These are phyloP conservation scores for Melanotaenia trifasciata DNA, from an alignment of 2,797 vertebrate species.

Conservation along the genomic window DNA sequence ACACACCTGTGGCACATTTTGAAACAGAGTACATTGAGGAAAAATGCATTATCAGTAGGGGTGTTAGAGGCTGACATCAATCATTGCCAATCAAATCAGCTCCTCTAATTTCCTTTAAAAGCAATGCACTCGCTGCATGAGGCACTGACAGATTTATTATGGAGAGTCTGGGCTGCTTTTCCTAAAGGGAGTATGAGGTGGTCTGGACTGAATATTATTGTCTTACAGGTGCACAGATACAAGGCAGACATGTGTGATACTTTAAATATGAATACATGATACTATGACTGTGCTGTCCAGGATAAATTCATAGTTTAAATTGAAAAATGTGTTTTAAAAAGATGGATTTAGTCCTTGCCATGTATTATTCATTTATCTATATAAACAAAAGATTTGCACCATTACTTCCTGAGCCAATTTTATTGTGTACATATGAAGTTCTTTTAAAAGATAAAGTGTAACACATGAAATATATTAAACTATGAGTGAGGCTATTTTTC, in stretches of 20 bases:
- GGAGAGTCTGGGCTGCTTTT: slow-evolving; percentile 24
- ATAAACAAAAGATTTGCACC: slow-evolving; percentile 4
- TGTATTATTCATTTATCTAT: slow-evolving; percentile 35
- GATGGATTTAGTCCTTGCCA: neutral
- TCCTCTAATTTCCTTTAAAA: slow-evolving; percentile 56
- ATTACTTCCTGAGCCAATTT: slow-evolving; percentile 12
- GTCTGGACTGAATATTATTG: slow-evolving; percentile 17
- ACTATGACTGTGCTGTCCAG: slow-evolving; percentile 5
- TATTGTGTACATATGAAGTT: neutral
- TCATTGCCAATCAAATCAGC: slow-evolving; percentile 65
- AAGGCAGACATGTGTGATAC: slow-evolving; percentile 8
- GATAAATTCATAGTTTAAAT: slow-evolving; percentile 9
- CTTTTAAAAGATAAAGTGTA: slow-evolving; percentile 13
- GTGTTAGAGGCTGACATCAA: slow-evolving; percentile 53
- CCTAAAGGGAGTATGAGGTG: slow-evolving; percentile 3
- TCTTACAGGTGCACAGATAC: slow-evolving; percentile 20
- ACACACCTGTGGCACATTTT: slow-evolving; percentile 49
- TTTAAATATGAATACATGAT: slow-evolving; percentile 9
- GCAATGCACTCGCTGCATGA: slow-evolving; percentile 42
- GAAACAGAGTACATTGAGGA: slow-evolving; percentile 27
- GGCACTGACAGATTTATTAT: slow-evolving; percentile 59
- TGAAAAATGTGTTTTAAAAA: neutral
- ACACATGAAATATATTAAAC: slow-evolving; percentile 15
- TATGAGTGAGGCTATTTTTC: slow-evolving; percentile 11
- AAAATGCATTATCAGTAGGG: slow-evolving; percentile 45